A percentile compares a stretch with the other conserved stretches of the same genome.
Evolutionary conservation across 1,140 invertebrate species (phyloP).

Genomic region (Drosophila albomicans): DNA sequence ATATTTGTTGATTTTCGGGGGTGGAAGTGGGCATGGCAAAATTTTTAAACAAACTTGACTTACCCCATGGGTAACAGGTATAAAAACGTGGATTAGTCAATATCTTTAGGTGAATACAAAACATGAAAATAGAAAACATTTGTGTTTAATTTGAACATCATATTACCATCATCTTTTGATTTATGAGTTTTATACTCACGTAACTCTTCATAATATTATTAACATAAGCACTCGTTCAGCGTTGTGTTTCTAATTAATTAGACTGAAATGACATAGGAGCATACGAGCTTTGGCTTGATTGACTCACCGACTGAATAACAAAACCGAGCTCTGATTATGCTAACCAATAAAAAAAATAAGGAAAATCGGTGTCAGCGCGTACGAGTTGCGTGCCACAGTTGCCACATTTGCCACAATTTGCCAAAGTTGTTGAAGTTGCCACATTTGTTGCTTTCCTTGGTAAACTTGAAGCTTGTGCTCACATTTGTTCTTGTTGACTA

Average conservation of each 20-base stretch:
- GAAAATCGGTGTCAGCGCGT: slow-evolving; percentile 70
- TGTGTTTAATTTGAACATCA: no score
- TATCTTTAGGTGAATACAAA: no score
- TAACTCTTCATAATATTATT: background rate
- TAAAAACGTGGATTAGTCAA: no score
- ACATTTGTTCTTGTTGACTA: slow-evolving; percentile 45
- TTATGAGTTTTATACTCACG: background rate
- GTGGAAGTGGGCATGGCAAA: no score
- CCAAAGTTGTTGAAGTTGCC: slow-evolving; percentile 26
- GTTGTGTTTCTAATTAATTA: slow-evolving; percentile 33
- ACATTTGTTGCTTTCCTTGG: slow-evolving; percentile 12
- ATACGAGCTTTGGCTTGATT: slow-evolving; percentile 38
- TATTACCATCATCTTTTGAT: no score
- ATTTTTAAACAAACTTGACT: no score
- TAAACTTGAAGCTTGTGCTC: slow-evolving; percentile 25
- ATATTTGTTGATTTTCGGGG: no score
- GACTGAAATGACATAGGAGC: slow-evolving; percentile 10
- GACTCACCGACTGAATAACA: slow-evolving; percentile 54
- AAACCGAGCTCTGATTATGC: slow-evolving; percentile 19
- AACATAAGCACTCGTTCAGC: background rate
- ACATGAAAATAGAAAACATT: no score
- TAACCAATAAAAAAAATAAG: slow-evolving; percentile 9
- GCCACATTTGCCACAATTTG: slow-evolving; percentile 22
- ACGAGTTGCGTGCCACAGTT: slow-evolving; percentile 54
- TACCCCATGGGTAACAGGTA: no score